These are phyloP conservation scores for Ectemnius lituratus DNA, from an alignment of 2,888 invertebrate species.

Conservation along the genomic window DNA sequence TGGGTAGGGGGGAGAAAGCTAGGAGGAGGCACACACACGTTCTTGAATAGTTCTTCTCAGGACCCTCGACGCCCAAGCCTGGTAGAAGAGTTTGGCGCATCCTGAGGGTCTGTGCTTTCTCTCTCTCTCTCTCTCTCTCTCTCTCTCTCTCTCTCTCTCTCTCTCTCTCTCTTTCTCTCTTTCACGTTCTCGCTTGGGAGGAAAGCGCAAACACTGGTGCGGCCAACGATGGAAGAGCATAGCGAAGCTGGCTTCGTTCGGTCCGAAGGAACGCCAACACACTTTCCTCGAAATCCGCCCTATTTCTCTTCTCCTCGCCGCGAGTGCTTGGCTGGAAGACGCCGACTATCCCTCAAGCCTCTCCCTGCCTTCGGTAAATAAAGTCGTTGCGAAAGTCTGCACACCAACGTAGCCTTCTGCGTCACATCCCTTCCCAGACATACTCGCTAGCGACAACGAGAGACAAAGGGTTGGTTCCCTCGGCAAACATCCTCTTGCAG, in stretches of 20 bases:
- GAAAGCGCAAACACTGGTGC: constrained; percentile 43
- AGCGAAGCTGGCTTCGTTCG: not conserved
- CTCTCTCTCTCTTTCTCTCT: too few species aligned
- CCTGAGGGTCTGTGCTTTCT: constrained; percentile 1
- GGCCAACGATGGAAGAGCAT: constrained; percentile 9
- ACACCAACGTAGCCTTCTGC: not conserved
- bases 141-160: too few species aligned
- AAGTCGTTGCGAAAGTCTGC: constrained; percentile 28
- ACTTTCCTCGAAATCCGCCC: constrained; percentile 36
- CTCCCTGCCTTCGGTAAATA: constrained; percentile 34
- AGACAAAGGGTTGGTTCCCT: constrained; percentile 44
- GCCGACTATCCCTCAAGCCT: constrained; percentile 16
- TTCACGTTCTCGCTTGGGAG: constrained; percentile 1
- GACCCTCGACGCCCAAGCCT: not conserved
- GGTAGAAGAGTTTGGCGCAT: not conserved
- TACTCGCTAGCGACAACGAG: constrained; percentile 1
- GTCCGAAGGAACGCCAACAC: constrained; percentile 18
- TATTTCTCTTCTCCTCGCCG: constrained; percentile 13
- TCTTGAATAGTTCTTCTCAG: constrained; percentile 4
- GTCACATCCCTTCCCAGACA: not conserved
- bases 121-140: too few species aligned
- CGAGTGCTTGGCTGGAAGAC: constrained; percentile 22
- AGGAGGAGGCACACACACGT: not conserved
- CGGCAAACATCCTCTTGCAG: constrained; percentile 48
- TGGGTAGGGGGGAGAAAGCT: not conserved